phyloP scores from a whole-genome alignment of 2,113 vertebrate genomes.

The Sprattus sprattus region DNA sequence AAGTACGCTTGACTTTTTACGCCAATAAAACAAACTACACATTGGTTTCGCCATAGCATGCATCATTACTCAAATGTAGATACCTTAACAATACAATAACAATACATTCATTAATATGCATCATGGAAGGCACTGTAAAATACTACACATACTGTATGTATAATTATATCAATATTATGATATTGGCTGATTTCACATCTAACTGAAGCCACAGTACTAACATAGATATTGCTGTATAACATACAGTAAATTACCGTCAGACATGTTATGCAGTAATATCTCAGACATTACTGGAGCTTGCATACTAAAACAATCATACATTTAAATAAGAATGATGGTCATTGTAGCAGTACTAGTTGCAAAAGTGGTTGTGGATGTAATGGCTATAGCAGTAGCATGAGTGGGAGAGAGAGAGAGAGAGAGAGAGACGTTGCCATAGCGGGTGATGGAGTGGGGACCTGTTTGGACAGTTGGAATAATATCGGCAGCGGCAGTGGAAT shows the following conservation, averaged over 20 bases:
- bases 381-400: not conserved
- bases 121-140: too few relatives aligned
- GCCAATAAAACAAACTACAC: not conserved
- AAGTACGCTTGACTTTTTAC: not conserved
- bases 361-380: not conserved
- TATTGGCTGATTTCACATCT: not conserved
- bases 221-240: too few relatives aligned
- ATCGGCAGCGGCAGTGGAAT: not conserved
- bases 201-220: too few relatives aligned
- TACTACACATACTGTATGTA: too few relatives aligned
- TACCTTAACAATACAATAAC: too few relatives aligned
- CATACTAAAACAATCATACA: not conserved
- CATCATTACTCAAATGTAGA: not conserved
- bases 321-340: not conserved
- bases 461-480: not conserved
- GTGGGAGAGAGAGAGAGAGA: too few relatives aligned
- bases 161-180: conserved; percentile 9
- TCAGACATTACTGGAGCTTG: not conserved
- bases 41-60: not conserved
- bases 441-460: too few relatives aligned
- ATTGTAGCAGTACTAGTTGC: not conserved
- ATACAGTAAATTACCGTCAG: not conserved
- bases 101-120: too few relatives aligned
- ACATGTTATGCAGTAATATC: too few relatives aligned
- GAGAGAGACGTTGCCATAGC: too few relatives aligned